Evolutionary conservation across 2,888 invertebrate species (phyloP), one percentile per base, ranked within the genome.

Genomic region (Chromoteleia sp.): DNA sequence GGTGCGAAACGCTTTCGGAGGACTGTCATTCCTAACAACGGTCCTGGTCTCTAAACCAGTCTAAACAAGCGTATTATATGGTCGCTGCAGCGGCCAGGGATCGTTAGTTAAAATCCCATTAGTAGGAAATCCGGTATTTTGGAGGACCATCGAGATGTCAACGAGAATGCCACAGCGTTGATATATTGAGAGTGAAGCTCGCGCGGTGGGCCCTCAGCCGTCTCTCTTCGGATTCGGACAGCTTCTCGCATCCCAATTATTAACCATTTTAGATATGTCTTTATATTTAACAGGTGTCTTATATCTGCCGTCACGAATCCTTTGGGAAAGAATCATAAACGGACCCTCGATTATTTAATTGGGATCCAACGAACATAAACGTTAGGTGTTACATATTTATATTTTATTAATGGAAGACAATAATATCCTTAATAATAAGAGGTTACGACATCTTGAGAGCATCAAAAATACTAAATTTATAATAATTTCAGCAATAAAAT

Each of bases 61-160:
- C 79, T 67, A 50, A 76, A 73, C 79, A 67, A 33, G 82, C 73
- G 48, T 50, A 63, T 76, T 58, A 71, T 67, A 81, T 41, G 65
- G 58, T 56, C 39, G 33, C 71, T 59, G 54, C 43, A 59, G 73
- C 70, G 82, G 68, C 81, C n/a, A 48, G 65, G 83, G 85, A 87
- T 88, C 88, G 88, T 89, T 88, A 87, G 88, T 90, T 90, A 88
- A 90, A 89, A 88, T 88, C 87, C 89, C 88, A 90, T 91, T 90
- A 90, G 88, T 85, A 84, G 80, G 87, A 88, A 88, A 86, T 85
- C 85, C 86, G 86, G 86, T 86, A 89, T 87, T 87, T 85, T 85
- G 85, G 85, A 82, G 85, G 86, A 84, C 85, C 87, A 87, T 86
- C 86, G 86, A 86, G 86, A 87, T 87, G 89, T 89, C 88, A 86